Evolutionary conservation across 1,140 invertebrate genomes (phyloP), one percentile per base, ranked within the genome.

Genomic region (Bombus consobrinus): DNA sequence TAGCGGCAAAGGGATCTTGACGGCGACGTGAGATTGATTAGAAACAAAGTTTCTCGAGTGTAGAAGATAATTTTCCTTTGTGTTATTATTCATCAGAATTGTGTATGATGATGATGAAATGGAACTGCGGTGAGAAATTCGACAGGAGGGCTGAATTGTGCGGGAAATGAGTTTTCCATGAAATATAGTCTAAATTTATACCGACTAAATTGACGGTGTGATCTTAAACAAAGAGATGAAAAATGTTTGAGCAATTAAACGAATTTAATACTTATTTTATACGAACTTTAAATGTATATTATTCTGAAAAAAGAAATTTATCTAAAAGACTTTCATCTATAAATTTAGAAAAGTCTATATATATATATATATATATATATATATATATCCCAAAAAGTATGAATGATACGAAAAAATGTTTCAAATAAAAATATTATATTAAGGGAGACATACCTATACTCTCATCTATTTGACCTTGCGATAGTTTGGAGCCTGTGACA

Each of bases 31-130:
- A 47, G 41, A 75, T 78, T 64, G 39, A 78, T 41, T 78, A 64
- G 39, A 43, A 78, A 64, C 53, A 37, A 75, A 53, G 32, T 75
- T 57, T 18, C 22, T 28, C 10, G 9, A 34, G 69, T 39, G 37
- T 71, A 13, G 34, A 71, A 39, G 69, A 71, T 71, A 37, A 71
- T 71, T 73, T n/a, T 25, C 71, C 39, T 73, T 39, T 73, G 22
- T 73, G 13, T 73, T 73, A 41, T 71, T 73, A 73, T 73, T 73
- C 71, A 73, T 41, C 10, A n/a, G 28, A 22, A 37, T 25, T 39
- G 22, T 39, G 22, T 28, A 28, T 13, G 9, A 5, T 6, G 69
- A 10, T 4, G 28, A n/a, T 41, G 39, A n/a, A 72, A 72, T 41
- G 71, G 28, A n/a, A 32, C 12, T 72, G n/a, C 0, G 13, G n/a